These are phyloP conservation scores for Gastrophryne carolinensis DNA, from an alignment of 2,797 vertebrate species.

Conservation along the genomic window DNA sequence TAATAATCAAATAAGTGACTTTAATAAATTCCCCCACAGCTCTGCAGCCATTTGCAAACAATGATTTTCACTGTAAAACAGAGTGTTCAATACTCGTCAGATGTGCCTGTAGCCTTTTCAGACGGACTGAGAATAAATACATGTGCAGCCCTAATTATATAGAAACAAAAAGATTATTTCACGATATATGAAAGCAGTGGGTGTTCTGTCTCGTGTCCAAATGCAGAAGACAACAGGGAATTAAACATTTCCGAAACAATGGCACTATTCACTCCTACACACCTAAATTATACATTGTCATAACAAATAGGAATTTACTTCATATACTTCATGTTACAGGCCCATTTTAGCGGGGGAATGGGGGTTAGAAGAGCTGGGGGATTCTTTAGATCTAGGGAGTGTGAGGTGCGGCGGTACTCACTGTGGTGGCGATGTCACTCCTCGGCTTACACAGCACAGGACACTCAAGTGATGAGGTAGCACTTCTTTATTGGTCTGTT, in stretches of 20 bases:
- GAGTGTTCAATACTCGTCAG: not conserved
- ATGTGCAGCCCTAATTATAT: slow-evolving; percentile 17
- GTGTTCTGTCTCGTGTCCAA: slow-evolving; percentile 14
- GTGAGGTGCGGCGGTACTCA: too few species aligned
- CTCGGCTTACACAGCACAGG: too few species aligned
- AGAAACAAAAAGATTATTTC: slow-evolving; percentile 36
- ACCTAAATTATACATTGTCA: slow-evolving; percentile 14
- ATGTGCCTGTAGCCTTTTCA: not conserved
- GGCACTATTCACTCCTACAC: slow-evolving; percentile 35
- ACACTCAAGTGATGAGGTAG: too few species aligned
- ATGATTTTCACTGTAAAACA: not conserved
- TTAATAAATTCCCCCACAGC: not conserved
- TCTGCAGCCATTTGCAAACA: not conserved
- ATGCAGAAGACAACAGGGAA: slow-evolving; percentile 16
- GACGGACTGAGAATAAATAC: slow-evolving; percentile 13
- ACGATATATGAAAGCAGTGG: slow-evolving; percentile 13
- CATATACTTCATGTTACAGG: too few species aligned
- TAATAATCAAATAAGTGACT: not conserved
- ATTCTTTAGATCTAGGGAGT: too few species aligned
- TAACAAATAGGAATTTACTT: not conserved
- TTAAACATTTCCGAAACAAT: slow-evolving; percentile 29
- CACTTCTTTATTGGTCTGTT: too few species aligned
- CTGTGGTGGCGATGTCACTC: too few species aligned
- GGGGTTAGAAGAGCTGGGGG: too few species aligned
- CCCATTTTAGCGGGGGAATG: too few species aligned